A percentile compares a stretch with the other conserved stretches of the same genome.
Conservation (phyloP, 2,113 vertebrate species). For the Perca flavescens region DNA sequence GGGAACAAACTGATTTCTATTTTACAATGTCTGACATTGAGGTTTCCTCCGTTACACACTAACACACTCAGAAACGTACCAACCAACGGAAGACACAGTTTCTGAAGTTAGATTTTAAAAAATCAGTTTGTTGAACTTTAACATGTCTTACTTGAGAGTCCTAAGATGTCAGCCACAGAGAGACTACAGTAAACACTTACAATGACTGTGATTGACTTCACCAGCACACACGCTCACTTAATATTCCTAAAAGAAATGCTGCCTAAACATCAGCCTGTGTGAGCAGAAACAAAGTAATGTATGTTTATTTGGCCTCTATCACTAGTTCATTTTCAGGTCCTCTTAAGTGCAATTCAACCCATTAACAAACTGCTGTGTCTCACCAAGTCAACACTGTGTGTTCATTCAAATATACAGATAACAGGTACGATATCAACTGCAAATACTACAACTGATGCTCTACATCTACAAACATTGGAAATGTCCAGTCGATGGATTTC, state of each 20-base stretch:
- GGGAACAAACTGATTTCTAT: slow-evolving; percentile 60
- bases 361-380: slow-evolving; percentile 56
- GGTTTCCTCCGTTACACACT: slow-evolving; percentile 49
- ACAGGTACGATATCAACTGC: slow-evolving; percentile 57
- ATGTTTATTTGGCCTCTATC: slow-evolving; percentile 72
- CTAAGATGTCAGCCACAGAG: slow-evolving; percentile 60
- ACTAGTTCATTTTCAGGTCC: slow-evolving; percentile 68
- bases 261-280: slow-evolving; percentile 45
- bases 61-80: slow-evolving; percentile 62
- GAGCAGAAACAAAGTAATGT: slow-evolving; percentile 43
- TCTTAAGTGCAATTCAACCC: slow-evolving; percentile 65
- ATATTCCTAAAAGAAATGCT: slow-evolving; percentile 47
- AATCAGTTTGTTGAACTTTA: slow-evolving; percentile 27
- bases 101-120: slow-evolving; percentile 35
- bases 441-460: slow-evolving; percentile 66
- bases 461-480: slow-evolving; percentile 61
- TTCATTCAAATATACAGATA: slow-evolving; percentile 59
- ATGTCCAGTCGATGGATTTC: slow-evolving; percentile 24
- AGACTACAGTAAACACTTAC: slow-evolving; percentile 69
- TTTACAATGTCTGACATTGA: slow-evolving; percentile 58
- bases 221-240: slow-evolving; percentile 22
- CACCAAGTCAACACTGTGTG: slow-evolving; percentile 38
- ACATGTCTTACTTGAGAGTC: slow-evolving; percentile 42
- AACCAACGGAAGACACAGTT: slow-evolving; percentile 40
- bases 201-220: slow-evolving; percentile 66